Evolutionary conservation across 2,113 vertebrate genomes (phyloP).

Genomic region (Paracanthobrama guichenoti): DNA sequence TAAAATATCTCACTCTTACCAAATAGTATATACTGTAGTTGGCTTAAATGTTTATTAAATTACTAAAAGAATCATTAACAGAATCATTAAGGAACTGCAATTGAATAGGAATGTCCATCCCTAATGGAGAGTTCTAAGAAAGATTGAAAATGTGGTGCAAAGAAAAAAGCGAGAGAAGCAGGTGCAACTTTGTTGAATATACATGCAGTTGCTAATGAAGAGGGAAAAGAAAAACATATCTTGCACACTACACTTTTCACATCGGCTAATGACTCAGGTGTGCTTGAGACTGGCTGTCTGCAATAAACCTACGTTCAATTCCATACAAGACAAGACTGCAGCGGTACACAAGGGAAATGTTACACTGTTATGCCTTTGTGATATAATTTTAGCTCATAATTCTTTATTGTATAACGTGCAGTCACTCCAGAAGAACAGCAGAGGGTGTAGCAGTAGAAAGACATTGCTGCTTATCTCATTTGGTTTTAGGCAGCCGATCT

Average conservation of each 20-base stretch:
- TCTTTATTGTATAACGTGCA: slow-evolving; percentile 23
- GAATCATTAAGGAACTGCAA: background rate
- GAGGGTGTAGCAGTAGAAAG: slow-evolving; percentile 37
- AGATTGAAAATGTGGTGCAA: background rate
- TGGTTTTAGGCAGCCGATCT: slow-evolving; percentile 36
- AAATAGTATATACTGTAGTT: background rate
- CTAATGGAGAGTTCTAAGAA: background rate
- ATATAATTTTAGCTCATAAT: slow-evolving; percentile 14
- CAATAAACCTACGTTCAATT: background rate
- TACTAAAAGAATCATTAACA: background rate
- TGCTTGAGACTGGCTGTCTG: slow-evolving; percentile 8
- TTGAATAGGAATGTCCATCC: background rate
- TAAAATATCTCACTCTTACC: background rate
- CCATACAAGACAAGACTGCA: slow-evolving; percentile 13
- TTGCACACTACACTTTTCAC: background rate
- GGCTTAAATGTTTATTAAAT: background rate
- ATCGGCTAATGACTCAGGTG: slow-evolving; percentile 14
- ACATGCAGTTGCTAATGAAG: background rate
- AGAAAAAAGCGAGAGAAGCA: background rate
- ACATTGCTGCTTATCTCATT: slow-evolving; percentile 36
- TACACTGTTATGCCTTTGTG: background rate
- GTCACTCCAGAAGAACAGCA: slow-evolving; percentile 36
- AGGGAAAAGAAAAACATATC: background rate
- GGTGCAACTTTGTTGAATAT: background rate
- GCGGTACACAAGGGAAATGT: background rate